Conservation (phyloP, 2,888 invertebrate species). For the Nasonia oneida region DNA sequence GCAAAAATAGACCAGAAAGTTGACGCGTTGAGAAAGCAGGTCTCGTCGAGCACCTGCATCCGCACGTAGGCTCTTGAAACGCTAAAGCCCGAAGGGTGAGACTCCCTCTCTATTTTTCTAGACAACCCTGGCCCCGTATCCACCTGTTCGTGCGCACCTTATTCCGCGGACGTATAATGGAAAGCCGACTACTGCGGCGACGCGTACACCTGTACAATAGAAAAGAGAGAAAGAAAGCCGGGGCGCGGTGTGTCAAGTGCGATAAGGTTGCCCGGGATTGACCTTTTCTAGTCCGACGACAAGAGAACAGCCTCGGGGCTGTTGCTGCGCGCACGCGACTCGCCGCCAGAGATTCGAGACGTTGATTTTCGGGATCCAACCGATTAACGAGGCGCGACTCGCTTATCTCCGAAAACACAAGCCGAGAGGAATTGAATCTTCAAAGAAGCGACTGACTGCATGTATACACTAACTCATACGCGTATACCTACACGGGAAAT, state of each 20-base stretch:
- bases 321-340: neutral
- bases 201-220: neutral
- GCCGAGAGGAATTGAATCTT: neutral
- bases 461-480: too few relatives aligned
- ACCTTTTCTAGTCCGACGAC: conserved; percentile 1
- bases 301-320: neutral
- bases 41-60: conserved; percentile 37
- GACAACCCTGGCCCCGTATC: conserved; percentile 1
- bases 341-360: neutral
- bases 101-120: neutral
- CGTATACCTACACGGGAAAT: neutral
- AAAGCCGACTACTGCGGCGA: neutral
- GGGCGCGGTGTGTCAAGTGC: conserved; percentile 47
- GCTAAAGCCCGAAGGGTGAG: neutral
- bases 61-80: conserved; percentile 18
- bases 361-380: neutral
- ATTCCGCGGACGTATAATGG: conserved; percentile 19
- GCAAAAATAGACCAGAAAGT: conserved; percentile 29
- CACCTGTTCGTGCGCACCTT: neutral
- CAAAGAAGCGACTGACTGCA: neutral
- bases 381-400: too few relatives aligned
- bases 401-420: neutral
- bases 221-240: conserved; percentile 3
- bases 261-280: conserved; percentile 35
- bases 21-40: conserved; percentile 13